Percentiles rank a stretch among this genome's conserved stretches.
These are phyloP conservation scores for Orthosia cruda DNA, from an alignment of 2,888 invertebrate genomes.

Conservation along the genomic window DNA sequence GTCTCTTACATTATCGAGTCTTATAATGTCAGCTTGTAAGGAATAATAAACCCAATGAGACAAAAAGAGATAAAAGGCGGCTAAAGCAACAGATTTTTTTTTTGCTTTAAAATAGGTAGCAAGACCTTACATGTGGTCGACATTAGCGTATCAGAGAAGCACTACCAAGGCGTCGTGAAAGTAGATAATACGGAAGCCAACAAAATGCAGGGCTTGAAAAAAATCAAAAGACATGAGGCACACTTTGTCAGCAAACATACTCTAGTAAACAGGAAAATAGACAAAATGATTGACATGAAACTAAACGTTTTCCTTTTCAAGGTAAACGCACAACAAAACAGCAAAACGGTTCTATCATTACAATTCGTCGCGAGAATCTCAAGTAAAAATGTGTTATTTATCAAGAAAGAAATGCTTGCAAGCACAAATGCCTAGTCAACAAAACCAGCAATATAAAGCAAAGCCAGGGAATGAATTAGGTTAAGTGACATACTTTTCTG, in stretches of 20 bases:
- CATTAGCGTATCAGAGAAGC: conserved; percentile 26
- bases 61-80: not conserved
- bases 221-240: conserved; percentile 25
- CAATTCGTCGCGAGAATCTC: conserved; percentile 12
- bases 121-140: not conserved
- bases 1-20: not conserved
- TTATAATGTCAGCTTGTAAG: not conserved
- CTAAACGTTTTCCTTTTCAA: not conserved
- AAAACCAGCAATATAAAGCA: conserved; percentile 19
- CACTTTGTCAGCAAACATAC: conserved; percentile 8
- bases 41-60: not conserved
- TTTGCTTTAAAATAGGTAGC: not conserved
- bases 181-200: conserved; percentile 43
- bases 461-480: conserved; percentile 43
- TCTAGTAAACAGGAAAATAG: not conserved
- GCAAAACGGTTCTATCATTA: conserved; percentile 32
- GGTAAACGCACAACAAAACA: conserved; percentile 11
- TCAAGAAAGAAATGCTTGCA: conserved; percentile 17
- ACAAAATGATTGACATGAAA: conserved; percentile 1
- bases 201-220: conserved; percentile 10
- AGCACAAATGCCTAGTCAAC: conserved; percentile 25
- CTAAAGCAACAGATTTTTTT: not conserved
- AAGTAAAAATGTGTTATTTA: conserved; percentile 8
- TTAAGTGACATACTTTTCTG: conserved; percentile 24
- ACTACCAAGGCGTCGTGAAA: conserved; percentile 6